Base-by-base conservation (phyloP, 2,113 vertebrate genomes). In the Bubalus kerabau region DNA sequence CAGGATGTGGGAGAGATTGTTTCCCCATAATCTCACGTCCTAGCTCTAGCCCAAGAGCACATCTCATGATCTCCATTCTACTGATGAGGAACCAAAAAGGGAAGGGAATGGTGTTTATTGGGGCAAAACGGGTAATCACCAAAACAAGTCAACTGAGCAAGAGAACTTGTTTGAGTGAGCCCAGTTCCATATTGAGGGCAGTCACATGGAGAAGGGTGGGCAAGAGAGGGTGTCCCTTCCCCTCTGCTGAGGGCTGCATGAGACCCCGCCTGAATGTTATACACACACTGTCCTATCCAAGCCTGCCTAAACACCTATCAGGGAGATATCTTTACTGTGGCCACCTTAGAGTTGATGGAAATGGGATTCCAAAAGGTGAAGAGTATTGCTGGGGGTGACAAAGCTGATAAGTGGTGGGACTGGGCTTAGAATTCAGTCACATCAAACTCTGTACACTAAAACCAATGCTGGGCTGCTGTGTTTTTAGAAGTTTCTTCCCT, bases 401-500 rank as follows among this genome's bases (percentile, higher is more conserved):
- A n/a, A 7, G n/a, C 40, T 57, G 12, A 13, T 48, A 60, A 85
- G 52, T 11, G 8, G 19, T 71, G 19, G 28, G 46, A 52, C n/a
- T 67, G 30, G 36, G 24, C 87, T 81, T 80, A 62, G 62, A 80
- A 96, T 24, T 19, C 83, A 81, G 43, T 26, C 13, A 15, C 50
- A 12, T 24, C 56, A 74, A 85, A 30, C 19, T 26, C 28, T 80
- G 54, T 16, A 57, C 43, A 74, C 56, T 83, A 50, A 64, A 64
- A 32, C 56, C 78, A 89, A 36, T 86, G 94, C 17, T 36, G 57
- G 36, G 17, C 40, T 90, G 12, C 23, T 57, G 36, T 30, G 56
- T 6, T n/a, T 95, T 95, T 54, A 82, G 90, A 86, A 52, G 67
- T 60, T 56, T 62, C 60, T 83, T 87, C 67, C n/a, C 40, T 56